Evolutionary conservation across 2,113 vertebrate species (phyloP).

Genomic region (Prionailurus viverrinus): DNA sequence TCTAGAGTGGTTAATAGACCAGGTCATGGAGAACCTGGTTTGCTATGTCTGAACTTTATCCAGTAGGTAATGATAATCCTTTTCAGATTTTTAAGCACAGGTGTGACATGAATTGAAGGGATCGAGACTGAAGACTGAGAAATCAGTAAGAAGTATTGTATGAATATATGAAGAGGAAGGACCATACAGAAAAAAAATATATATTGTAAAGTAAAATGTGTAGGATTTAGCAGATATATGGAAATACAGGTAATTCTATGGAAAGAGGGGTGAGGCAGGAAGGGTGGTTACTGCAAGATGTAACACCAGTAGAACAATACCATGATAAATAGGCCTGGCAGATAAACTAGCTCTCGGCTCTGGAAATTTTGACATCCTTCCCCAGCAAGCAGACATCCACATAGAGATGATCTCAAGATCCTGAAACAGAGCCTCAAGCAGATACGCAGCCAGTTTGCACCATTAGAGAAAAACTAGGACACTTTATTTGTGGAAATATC

Average conservation of each 20-base stretch:
- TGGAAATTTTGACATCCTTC: not conserved
- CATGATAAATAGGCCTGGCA: not conserved
- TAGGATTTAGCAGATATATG: not conserved
- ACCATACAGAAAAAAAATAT: not conserved
- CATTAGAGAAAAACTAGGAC: not conserved
- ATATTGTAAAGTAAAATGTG: not conserved
- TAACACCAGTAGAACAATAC: not conserved
- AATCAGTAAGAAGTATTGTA: not conserved
- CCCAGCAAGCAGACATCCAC: not conserved
- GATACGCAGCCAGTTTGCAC: not conserved
- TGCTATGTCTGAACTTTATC: not conserved
- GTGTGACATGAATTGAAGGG: not conserved
- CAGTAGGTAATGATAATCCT: not conserved
- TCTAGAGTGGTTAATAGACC: not conserved
- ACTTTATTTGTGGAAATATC: not conserved
- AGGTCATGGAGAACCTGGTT: not conserved
- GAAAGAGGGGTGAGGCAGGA: not conserved
- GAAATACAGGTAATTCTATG: not conserved
- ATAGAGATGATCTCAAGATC: not conserved
- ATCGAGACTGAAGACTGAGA: not conserved
- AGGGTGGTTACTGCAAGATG: not conserved
- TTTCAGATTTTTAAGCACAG: not conserved
- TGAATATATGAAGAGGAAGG: not conserved
- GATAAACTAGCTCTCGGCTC: not conserved
- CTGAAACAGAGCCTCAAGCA: not conserved